Base-by-base conservation (phyloP, 92 coral and sea anemone species). In the Pocillopora grandis region DNA sequence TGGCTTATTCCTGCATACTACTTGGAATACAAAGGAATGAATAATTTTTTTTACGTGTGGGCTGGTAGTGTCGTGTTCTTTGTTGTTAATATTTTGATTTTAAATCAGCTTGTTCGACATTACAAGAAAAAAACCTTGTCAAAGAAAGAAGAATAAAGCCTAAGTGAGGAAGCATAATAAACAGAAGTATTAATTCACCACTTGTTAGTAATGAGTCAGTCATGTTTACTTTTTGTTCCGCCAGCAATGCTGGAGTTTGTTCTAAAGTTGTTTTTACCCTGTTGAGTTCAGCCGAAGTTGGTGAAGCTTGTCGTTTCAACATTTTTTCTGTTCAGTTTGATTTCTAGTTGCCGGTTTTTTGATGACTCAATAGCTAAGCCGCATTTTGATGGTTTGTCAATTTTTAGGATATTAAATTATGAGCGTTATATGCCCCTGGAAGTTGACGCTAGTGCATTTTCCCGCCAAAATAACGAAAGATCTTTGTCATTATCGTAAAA, bases 11-110 rank as follows among this genome's bases (percentile, higher is more conserved):
- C 93, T 49, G 99, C 99, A 0, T 97, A 97, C 85, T 88, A 88
- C n/a, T 87, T 97, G 87, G 99, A 97, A 75, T 97, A 94, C 81
- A 85, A 90, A 85, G 99, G 99, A 82, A 74, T 86, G 86, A 97
- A 97, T 81, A 94, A 98, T 4, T 89, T 97, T 66, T 37, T 92
- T 8, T 90, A 82, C 52, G 87, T 97, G 12, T 94, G 99, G 99
- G 70, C 91, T 21, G 91, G 95, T 1, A 88, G 99, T 66, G 60
- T 97, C 64, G 67, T 86, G 56, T 97, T 97, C 92, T 94, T 97
- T 83, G 27, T 87, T 76, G 93, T 92, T 76, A 97, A 94, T 75
- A 81, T 97, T 11, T 88, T 92, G 90, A 97, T 97, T 67, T 86
- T 97, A 75, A 76, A 72, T 76, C 88, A 89, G 61, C 64, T 92